phyloP scores from a whole-genome alignment of 2,113 vertebrate genomes.

The Amia ocellicauda region DNA sequence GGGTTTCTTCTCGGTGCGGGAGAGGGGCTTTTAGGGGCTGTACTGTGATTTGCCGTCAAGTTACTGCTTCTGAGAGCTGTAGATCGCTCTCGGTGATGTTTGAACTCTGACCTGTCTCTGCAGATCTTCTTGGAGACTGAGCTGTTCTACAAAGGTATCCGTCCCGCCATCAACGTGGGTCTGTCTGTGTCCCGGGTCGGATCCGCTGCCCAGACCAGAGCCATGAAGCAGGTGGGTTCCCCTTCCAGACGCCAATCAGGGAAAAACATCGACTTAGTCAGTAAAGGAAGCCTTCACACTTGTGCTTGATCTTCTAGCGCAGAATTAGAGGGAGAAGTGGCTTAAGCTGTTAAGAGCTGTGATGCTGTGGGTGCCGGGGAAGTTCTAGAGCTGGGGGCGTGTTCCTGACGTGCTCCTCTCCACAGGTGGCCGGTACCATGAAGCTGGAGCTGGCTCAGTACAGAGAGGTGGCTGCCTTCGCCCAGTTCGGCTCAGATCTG shows the following conservation, averaged over 20 bases:
- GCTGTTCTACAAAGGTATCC: conserved; percentile 98
- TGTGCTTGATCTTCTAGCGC: no score
- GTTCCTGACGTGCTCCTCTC: not conserved
- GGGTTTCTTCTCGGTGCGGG: no score
- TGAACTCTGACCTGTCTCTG: not conserved
- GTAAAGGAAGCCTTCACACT: no score
- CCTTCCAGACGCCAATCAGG: not conserved
- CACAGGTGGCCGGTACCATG: conserved; percentile 95
- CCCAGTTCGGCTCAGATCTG: conserved; percentile 94
- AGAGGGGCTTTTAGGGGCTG: no score
- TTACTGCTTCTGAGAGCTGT: not conserved
- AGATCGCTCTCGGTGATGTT: not conserved
- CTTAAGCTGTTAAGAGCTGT: not conserved
- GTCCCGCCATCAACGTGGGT: conserved; percentile 96
- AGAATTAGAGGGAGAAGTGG: no score
- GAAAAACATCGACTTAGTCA: no score
- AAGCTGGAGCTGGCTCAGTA: conserved; percentile 97
- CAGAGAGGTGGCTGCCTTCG: conserved; percentile 94
- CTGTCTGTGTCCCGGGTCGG: conserved; percentile 97
- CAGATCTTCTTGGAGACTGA: conserved; percentile 99
- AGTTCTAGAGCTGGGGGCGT: not conserved
- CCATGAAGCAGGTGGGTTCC: conserved; percentile 90
- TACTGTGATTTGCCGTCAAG: no score
- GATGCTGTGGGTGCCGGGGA: not conserved
- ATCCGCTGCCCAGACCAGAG: conserved; percentile 96